These are phyloP conservation scores for Siniperca chuatsi DNA, from an alignment of 2,113 vertebrate species.

Conservation along the genomic window DNA sequence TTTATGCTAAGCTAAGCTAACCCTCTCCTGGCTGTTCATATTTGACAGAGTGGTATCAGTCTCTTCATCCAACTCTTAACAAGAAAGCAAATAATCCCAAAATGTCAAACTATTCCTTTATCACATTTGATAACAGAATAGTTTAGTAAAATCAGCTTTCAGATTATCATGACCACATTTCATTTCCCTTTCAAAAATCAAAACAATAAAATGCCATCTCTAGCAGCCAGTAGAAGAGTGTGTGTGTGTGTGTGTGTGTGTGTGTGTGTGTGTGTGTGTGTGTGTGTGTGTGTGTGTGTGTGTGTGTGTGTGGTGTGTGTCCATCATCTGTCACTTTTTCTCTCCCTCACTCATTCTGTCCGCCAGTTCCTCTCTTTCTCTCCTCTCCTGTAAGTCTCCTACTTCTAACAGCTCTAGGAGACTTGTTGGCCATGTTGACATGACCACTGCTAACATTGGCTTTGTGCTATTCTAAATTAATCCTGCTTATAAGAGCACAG, in stretches of 20 bases:
- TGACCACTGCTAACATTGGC: conserved; percentile 75
- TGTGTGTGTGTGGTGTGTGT: neutral
- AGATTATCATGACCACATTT: neutral
- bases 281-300: neutral
- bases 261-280: neutral
- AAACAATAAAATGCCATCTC: neutral
- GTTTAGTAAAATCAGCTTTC: neutral
- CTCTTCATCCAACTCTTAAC: neutral
- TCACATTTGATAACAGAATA: neutral
- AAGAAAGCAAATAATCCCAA: neutral
- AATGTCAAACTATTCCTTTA: neutral
- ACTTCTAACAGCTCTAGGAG: conserved; percentile 31
- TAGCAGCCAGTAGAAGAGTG: neutral
- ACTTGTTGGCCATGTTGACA: conserved; percentile 71
- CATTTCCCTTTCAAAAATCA: neutral
- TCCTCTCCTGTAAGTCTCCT: conserved; percentile 47
- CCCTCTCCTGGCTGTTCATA: neutral
- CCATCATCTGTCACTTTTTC: conserved; percentile 29
- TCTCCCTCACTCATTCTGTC: conserved; percentile 17
- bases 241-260: neutral
- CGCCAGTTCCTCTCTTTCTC: neutral
- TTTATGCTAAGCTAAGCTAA: neutral
- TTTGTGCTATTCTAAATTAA: conserved; percentile 76
- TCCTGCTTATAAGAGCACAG: conserved; percentile 66
- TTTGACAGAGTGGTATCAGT: neutral